Conservation (phyloP, 2,113 vertebrate species). For the Probosciger aterrimus region DNA sequence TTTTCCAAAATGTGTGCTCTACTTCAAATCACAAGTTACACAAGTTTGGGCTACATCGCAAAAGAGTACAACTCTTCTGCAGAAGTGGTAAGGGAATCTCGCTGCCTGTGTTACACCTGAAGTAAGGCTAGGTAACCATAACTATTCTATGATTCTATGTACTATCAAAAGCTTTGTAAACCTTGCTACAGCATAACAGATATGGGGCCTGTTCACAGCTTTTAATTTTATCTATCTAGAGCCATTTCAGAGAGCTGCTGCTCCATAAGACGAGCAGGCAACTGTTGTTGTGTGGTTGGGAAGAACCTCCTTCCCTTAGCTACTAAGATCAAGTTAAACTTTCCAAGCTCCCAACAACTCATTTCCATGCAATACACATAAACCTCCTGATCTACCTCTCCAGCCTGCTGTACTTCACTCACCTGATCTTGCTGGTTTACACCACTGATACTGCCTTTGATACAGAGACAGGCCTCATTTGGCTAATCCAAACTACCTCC, state of each 20-base stretch:
- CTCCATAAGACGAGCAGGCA: background rate
- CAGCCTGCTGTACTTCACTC: background rate
- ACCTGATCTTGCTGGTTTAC: background rate
- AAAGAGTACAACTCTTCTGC: background rate
- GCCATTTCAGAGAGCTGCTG: background rate
- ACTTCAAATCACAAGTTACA: background rate
- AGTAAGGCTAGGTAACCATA: background rate
- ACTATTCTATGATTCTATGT: background rate
- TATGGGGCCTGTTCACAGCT: background rate
- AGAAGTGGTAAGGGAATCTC: background rate
- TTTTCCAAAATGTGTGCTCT: background rate
- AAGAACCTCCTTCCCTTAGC: background rate
- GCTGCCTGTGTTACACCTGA: background rate
- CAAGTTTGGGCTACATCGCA: background rate
- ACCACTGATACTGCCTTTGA: background rate
- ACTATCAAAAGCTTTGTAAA: background rate
- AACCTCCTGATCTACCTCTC: background rate
- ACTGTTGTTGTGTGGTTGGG: background rate
- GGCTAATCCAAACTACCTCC: background rate
- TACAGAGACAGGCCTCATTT: background rate
- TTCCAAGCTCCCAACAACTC: background rate
- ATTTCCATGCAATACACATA: background rate
- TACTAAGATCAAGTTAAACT: background rate
- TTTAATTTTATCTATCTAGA: background rate
- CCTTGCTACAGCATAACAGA: background rate